Conservation (phyloP, 2,797 vertebrate genomes). For the Parauchenoglanis punctatus region DNA sequence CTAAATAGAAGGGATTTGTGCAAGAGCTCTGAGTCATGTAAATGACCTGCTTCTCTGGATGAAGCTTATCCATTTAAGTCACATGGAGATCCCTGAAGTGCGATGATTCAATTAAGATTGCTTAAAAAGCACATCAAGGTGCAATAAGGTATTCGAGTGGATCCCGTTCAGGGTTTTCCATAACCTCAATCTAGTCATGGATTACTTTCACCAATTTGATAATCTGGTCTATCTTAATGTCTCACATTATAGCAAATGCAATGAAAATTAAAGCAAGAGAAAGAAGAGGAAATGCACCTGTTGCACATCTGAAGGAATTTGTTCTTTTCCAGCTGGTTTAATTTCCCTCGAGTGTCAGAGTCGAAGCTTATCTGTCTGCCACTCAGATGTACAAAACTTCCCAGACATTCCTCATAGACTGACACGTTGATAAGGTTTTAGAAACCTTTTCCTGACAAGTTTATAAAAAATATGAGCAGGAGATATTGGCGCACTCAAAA, state of each 20-base stretch:
- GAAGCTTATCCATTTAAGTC: conserved; percentile 77
- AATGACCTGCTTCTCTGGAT: conserved; percentile 71
- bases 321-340: conserved; percentile 50
- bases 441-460: conserved; percentile 22
- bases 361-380: conserved; percentile 41
- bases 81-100: conserved; percentile 70
- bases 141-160: conserved; percentile 35
- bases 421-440: conserved; percentile 47
- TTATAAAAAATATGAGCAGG: conserved; percentile 39
- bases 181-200: neutral
- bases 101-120: conserved; percentile 76
- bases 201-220: neutral
- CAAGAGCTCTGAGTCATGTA: conserved; percentile 71
- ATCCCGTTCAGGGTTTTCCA: neutral
- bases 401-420: conserved; percentile 44
- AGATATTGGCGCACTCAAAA: neutral
- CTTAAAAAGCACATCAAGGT: conserved; percentile 70
- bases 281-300: conserved; percentile 34
- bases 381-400: conserved; percentile 54
- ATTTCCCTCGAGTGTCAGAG: conserved; percentile 52
- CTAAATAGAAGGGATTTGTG: conserved; percentile 74
- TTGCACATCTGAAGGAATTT: conserved; percentile 49
- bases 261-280: neutral
- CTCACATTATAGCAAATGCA: neutral
- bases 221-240: neutral